phyloP scores from a whole-genome alignment of 2,888 invertebrate genomes.

The Caradrina kadenii region DNA sequence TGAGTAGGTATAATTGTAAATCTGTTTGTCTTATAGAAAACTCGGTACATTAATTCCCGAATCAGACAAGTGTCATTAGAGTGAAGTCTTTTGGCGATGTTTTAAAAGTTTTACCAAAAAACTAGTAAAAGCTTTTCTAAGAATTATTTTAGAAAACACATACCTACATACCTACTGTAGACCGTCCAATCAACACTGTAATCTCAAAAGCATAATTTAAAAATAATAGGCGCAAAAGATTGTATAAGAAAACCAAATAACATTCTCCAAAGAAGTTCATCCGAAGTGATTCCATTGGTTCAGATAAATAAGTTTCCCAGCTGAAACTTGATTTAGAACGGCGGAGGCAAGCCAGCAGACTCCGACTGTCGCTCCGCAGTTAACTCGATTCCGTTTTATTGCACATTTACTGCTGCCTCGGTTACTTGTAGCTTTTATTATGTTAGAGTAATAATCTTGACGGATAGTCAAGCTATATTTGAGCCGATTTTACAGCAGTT shows the following conservation, averaged over 20 bases:
- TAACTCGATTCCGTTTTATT: slow-evolving; percentile 66
- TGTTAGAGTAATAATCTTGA: slow-evolving; percentile 44
- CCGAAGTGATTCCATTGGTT: slow-evolving; percentile 61
- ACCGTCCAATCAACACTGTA: background rate
- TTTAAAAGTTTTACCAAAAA: too few species aligned
- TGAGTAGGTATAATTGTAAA: too few species aligned
- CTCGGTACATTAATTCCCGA: too few species aligned
- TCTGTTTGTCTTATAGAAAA: too few species aligned
- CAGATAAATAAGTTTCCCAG: slow-evolving; percentile 64
- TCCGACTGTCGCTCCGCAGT: slow-evolving; percentile 53
- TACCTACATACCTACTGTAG: background rate
- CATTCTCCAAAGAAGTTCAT: slow-evolving; percentile 45
- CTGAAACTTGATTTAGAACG: slow-evolving; percentile 61
- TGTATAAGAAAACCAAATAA: slow-evolving; percentile 49
- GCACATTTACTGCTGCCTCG: slow-evolving; percentile 59
- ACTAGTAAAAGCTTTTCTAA: too few species aligned
- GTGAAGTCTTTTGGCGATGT: too few species aligned
- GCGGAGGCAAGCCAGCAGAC: slow-evolving; percentile 34
- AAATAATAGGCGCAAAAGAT: slow-evolving; percentile 23
- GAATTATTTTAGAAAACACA: background rate
- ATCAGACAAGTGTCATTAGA: too few species aligned
- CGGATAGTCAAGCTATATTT: slow-evolving; percentile 24
- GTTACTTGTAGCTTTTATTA: slow-evolving; percentile 47
- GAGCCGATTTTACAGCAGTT: background rate
- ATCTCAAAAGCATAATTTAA: background rate